Conservation (phyloP, 2,797 vertebrate genomes). For the Propithecus deckenii region DNA sequence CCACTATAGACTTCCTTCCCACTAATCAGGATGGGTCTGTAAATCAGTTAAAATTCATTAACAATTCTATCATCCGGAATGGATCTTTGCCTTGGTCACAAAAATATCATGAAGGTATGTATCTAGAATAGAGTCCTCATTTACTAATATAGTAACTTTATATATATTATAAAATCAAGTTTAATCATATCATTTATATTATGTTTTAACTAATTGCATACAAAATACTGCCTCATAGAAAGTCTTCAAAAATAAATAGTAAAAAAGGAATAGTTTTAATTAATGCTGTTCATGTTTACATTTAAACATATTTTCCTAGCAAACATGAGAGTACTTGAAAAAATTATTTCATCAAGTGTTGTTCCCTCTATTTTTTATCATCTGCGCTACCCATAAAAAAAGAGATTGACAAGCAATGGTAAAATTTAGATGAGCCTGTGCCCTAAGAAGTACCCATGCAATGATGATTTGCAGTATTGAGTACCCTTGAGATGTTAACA, state of each 20-base stretch:
- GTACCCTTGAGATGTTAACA: not conserved
- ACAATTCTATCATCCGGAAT: not conserved
- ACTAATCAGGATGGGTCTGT: not conserved
- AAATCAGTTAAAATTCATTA: not conserved
- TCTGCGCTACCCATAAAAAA: not conserved
- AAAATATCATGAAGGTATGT: not conserved
- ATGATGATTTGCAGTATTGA: not conserved
- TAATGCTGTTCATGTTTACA: not conserved
- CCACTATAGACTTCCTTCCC: not conserved
- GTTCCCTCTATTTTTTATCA: not conserved
- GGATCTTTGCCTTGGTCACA: not conserved
- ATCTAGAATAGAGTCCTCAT: not conserved
- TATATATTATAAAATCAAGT: not conserved
- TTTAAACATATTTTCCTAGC: conserved; percentile 30
- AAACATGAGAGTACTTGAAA: not conserved
- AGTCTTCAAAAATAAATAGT: not conserved
- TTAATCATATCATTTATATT: not conserved
- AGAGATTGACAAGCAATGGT: not conserved
- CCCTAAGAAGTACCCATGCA: not conserved
- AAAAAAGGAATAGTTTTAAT: conserved; percentile 1
- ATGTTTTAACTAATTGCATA: not conserved
- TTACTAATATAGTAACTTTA: not conserved
- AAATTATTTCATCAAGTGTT: not conserved
- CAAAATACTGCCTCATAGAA: not conserved
- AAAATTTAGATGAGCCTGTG: conserved; percentile 6